Evolutionary conservation across 1,140 invertebrate genomes (phyloP).

Genomic region (Danaus plexippus): DNA sequence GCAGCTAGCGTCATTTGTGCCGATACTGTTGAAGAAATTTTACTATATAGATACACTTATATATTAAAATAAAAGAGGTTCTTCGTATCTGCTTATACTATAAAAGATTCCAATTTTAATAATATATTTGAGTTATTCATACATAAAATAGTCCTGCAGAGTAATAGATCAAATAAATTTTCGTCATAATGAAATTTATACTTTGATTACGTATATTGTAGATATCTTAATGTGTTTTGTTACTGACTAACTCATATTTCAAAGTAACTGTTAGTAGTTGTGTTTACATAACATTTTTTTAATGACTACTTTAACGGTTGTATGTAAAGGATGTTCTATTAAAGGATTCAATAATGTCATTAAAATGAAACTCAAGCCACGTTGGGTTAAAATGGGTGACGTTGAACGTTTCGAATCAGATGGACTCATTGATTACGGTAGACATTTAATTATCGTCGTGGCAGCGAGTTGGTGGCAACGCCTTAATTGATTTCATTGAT

Average conservation of each 20-base stretch:
- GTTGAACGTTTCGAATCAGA: slow-evolving; percentile 17
- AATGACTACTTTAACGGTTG: no score
- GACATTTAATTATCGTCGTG: slow-evolving; percentile 54
- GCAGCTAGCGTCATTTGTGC: slow-evolving; percentile 87
- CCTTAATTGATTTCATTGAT: slow-evolving; percentile 58
- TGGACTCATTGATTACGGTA: slow-evolving; percentile 43
- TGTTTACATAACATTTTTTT: background rate
- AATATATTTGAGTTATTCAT: no score
- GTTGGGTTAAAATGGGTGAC: no score
- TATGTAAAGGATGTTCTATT: background rate
- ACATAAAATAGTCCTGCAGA: no score
- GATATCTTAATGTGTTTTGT: background rate
- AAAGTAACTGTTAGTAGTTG: slow-evolving; percentile 1
- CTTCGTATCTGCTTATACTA: no score
- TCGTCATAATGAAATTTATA: no score
- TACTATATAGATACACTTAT: background rate
- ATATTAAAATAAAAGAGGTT: no score
- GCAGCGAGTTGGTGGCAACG: slow-evolving; percentile 28
- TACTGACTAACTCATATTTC: background rate
- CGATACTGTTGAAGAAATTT: slow-evolving; percentile 78
- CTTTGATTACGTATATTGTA: no score
- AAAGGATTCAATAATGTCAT: background rate
- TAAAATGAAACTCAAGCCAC: no score
- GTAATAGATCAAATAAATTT: no score
- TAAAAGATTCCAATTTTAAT: no score